Evolutionary conservation across 2,888 invertebrate species (phyloP).

Genomic region (Vannuccia rotundouncinata): DNA sequence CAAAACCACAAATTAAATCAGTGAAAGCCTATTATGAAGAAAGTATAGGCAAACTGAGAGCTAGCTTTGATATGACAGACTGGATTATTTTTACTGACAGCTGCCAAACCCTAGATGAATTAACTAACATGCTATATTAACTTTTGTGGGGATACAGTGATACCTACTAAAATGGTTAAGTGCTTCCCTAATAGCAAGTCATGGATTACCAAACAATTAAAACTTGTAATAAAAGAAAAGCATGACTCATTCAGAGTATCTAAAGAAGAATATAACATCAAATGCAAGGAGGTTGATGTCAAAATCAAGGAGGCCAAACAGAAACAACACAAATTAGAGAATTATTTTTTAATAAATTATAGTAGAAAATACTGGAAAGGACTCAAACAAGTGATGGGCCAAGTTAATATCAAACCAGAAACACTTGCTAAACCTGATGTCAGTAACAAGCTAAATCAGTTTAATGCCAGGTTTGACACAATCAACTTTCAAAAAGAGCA

Average conservation of each 20-base stretch:
- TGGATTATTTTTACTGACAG: neutral
- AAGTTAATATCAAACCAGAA: neutral
- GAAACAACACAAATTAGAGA: neutral
- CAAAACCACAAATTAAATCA: neutral
- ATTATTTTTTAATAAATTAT: neutral
- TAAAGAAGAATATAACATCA: neutral
- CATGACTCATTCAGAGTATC: neutral
- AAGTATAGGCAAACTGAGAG: neutral
- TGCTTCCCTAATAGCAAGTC: neutral
- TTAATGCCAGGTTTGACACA: neutral
- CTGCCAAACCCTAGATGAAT: neutral
- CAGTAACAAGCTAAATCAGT: neutral
- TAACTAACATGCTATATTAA: neutral
- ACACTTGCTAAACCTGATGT: neutral
- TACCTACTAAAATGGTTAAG: neutral
- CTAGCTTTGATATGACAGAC: neutral
- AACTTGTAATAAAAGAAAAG: neutral
- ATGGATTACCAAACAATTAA: neutral
- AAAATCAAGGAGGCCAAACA: neutral
- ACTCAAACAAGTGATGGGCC: neutral
- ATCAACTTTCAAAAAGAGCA: neutral
- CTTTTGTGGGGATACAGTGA: neutral
- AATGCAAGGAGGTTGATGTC: neutral
- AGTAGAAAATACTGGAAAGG: neutral
- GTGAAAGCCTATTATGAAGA: neutral